These are phyloP conservation scores for Pheucticus melanocephalus DNA, from an alignment of 2,113 vertebrate species.

Conservation along the genomic window DNA sequence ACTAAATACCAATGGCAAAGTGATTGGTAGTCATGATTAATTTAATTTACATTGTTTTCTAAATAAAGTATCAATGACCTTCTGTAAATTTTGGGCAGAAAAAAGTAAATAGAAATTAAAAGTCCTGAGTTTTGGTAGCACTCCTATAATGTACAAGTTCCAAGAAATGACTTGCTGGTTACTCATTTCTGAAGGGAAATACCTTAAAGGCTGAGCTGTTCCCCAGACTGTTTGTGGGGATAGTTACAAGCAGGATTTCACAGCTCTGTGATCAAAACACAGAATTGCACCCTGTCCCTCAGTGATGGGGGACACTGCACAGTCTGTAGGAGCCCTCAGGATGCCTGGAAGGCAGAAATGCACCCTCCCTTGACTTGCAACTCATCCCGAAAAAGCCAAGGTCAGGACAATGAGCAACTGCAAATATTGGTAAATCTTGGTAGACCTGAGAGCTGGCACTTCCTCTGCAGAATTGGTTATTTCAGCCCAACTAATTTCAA, in stretches of 20 bases:
- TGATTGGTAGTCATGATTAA: not conserved
- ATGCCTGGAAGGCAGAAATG: not conserved
- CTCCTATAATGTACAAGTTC: not conserved
- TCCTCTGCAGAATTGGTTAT: constrained; percentile 28
- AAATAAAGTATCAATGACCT: not conserved
- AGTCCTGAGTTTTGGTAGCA: not conserved
- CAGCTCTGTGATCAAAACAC: not conserved
- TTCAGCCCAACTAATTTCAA: constrained; percentile 54
- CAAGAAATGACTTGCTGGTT: not conserved
- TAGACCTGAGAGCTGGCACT: not conserved
- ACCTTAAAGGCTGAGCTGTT: not conserved
- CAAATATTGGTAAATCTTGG: not conserved
- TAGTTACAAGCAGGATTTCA: not conserved
- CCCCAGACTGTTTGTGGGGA: not conserved
- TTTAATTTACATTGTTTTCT: not conserved
- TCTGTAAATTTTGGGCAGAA: not conserved
- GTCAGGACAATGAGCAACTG: not conserved
- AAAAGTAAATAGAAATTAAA: not conserved
- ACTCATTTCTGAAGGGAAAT: not conserved
- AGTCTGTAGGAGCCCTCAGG: not conserved
- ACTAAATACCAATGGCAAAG: not conserved
- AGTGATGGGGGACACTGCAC: not conserved
- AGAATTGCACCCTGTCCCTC: not conserved
- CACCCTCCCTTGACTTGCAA: not conserved
- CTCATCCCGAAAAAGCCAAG: not conserved